Evolutionary conservation across 2,113 vertebrate species (phyloP).

Genomic region (Cheilinus undulatus): DNA sequence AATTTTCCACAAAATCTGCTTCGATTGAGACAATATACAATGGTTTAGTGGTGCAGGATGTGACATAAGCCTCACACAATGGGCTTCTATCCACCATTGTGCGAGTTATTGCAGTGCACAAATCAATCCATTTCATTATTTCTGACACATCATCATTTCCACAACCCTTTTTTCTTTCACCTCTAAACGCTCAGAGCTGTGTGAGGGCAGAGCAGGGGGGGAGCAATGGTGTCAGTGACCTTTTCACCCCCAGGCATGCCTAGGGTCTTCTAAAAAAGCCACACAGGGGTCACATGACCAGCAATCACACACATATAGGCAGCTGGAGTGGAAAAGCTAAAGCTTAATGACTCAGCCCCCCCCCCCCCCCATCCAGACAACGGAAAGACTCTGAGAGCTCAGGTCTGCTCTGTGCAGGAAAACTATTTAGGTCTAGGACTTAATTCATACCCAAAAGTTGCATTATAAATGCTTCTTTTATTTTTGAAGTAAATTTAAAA

Average conservation of each 20-base stretch:
- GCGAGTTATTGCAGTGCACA: conserved; percentile 41
- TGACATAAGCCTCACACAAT: conserved; percentile 38
- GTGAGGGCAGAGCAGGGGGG: conserved; percentile 29
- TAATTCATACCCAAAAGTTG: no score
- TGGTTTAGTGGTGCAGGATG: conserved; percentile 29
- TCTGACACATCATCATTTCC: conserved; percentile 68
- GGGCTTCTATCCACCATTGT: conserved; percentile 42
- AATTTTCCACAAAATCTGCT: conserved; percentile 39
- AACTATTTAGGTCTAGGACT: background rate
- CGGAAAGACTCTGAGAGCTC: conserved; percentile 26
- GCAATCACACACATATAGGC: conserved; percentile 32
- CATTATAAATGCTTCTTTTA: no score
- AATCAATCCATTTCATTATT: conserved; percentile 72
- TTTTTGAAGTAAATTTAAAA: no score
- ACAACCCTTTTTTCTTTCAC: conserved; percentile 28
- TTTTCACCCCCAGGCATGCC: conserved; percentile 43
- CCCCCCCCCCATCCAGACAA: conserved; percentile 40
- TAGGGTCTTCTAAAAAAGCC: conserved; percentile 44
- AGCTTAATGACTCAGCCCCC: conserved; percentile 40
- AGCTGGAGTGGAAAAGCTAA: conserved; percentile 43
- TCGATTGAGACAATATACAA: conserved; percentile 36
- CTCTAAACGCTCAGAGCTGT: conserved; percentile 26
- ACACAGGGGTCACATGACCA: conserved; percentile 43
- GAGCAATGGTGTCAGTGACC: conserved; percentile 53
- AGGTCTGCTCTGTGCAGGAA: conserved; percentile 29